Percentiles rank a stretch among this genome's conserved stretches.
These are phyloP conservation scores for Phocoena phocoena DNA, from an alignment of 2,113 vertebrate species.

Conservation along the genomic window DNA sequence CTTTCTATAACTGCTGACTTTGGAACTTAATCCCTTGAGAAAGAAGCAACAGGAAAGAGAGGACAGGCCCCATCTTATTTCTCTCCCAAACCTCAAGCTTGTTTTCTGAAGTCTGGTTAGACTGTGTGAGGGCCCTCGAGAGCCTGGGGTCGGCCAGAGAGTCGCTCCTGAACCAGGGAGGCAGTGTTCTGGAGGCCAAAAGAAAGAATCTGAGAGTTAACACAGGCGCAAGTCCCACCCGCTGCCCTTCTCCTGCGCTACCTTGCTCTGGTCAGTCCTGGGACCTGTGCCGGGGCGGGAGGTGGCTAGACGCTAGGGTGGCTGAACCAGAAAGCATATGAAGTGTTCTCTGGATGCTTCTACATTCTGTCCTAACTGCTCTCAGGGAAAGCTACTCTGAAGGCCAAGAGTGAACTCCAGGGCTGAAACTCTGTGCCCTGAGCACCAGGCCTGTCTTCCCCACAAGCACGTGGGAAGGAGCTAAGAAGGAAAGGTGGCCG, in stretches of 20 bases:
- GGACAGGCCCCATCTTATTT: neutral
- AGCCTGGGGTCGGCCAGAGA: neutral
- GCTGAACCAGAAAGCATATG: neutral
- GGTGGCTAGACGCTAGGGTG: accelerated
- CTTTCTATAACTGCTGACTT: neutral
- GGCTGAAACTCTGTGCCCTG: neutral
- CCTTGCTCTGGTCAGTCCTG: accelerated
- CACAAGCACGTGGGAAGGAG: accelerated
- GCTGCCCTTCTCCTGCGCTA: accelerated
- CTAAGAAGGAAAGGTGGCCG: neutral
- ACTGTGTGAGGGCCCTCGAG: neutral
- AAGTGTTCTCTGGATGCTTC: neutral
- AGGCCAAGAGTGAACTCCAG: neutral
- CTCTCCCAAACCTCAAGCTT: neutral
- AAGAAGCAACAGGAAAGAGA: neutral
- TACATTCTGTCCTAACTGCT: neutral
- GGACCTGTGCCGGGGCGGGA: accelerated
- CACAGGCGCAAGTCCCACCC: accelerated
- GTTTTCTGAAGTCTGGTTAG: neutral
- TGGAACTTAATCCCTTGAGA: neutral
- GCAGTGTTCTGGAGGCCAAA: accelerated
- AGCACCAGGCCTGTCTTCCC: neutral
- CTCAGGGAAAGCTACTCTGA: neutral
- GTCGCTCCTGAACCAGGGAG: neutral
- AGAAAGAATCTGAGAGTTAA: neutral